Evolutionary conservation across 1,140 invertebrate species (phyloP).

Genomic region (Drosophila virilis): DNA sequence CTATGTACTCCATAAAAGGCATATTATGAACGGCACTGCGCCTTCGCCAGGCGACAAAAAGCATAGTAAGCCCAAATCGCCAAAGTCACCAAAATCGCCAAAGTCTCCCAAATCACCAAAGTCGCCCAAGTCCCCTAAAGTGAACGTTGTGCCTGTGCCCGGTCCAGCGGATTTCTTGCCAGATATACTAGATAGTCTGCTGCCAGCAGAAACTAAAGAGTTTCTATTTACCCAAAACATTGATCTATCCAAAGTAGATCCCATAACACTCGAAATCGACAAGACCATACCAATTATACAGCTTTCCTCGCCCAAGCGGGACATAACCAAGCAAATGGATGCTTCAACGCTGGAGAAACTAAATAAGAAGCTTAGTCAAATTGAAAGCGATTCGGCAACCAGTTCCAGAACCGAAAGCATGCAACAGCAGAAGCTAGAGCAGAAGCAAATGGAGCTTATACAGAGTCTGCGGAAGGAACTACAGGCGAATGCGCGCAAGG

Average conservation of each 20-base stretch:
- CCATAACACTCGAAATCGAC: slow-evolving; percentile 88
- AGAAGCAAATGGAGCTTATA: slow-evolving; percentile 84
- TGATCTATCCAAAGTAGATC: slow-evolving; percentile 89
- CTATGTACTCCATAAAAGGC: slow-evolving; percentile 92
- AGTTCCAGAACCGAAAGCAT: slow-evolving; percentile 89
- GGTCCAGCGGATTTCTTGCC: slow-evolving; percentile 73
- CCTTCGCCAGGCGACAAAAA: slow-evolving; percentile 86
- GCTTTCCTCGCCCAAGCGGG: slow-evolving; percentile 88
- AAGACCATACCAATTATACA: slow-evolving; percentile 87
- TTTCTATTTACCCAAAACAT: slow-evolving; percentile 90
- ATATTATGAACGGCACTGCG: slow-evolving; percentile 92
- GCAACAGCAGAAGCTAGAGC: slow-evolving; percentile 86
- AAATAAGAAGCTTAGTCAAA: slow-evolving; percentile 89
- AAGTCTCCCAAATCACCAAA: slow-evolving; percentile 87
- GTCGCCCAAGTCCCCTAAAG: slow-evolving; percentile 84
- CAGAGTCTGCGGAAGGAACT: slow-evolving; percentile 83
- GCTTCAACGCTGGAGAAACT: slow-evolving; percentile 87
- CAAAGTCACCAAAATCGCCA: slow-evolving; percentile 86
- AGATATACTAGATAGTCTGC: slow-evolving; percentile 78
- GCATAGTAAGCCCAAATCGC: slow-evolving; percentile 85
- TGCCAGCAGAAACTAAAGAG: slow-evolving; percentile 84
- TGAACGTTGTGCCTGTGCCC: slow-evolving; percentile 14
- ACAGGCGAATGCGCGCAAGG: slow-evolving; percentile 71
- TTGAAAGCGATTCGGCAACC: slow-evolving; percentile 89
- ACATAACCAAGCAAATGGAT: slow-evolving; percentile 88